Conservation (phyloP, 1,140 invertebrate genomes). For the Eciton burchellii region DNA sequence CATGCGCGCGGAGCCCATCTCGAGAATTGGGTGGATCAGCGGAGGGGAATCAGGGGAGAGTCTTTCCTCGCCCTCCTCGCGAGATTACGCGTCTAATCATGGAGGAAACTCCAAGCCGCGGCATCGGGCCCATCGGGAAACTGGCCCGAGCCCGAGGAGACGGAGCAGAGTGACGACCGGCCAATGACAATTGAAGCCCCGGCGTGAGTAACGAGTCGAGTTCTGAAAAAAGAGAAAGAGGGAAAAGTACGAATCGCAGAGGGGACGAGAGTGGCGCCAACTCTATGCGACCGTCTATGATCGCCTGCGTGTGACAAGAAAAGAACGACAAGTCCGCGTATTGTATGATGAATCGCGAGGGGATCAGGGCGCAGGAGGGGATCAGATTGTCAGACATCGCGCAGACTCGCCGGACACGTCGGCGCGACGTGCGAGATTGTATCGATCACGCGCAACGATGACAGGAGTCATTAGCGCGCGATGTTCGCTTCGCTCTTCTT, state of each 20-base stretch:
- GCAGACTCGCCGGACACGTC: constrained; percentile 12
- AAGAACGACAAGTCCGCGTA: constrained; percentile 45
- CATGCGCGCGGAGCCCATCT: background rate
- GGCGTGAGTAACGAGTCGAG: too few relatives aligned
- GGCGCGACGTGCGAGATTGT: constrained; percentile 38
- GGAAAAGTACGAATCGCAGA: background rate
- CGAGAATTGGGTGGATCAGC: constrained; percentile 12
- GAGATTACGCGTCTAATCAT: too few relatives aligned
- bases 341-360: background rate
- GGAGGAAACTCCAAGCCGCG: too few relatives aligned
- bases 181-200: too few relatives aligned
- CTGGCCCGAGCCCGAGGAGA: too few relatives aligned
- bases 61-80: too few relatives aligned
- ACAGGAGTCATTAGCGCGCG: constrained; percentile 38
- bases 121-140: too few relatives aligned
- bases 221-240: background rate
- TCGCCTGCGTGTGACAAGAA: constrained; percentile 23
- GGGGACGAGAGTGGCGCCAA: background rate
- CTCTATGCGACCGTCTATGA: background rate
- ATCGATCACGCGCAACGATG: constrained; percentile 53
- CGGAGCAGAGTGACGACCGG: too few relatives aligned
- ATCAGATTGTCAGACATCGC: constrained; percentile 45
- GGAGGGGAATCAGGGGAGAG: too few relatives aligned
- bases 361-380: too few relatives aligned
- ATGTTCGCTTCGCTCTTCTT: constrained; percentile 54